Conservation (phyloP, 2,113 vertebrate genomes). For the Crotophaga sulcirostris region DNA sequence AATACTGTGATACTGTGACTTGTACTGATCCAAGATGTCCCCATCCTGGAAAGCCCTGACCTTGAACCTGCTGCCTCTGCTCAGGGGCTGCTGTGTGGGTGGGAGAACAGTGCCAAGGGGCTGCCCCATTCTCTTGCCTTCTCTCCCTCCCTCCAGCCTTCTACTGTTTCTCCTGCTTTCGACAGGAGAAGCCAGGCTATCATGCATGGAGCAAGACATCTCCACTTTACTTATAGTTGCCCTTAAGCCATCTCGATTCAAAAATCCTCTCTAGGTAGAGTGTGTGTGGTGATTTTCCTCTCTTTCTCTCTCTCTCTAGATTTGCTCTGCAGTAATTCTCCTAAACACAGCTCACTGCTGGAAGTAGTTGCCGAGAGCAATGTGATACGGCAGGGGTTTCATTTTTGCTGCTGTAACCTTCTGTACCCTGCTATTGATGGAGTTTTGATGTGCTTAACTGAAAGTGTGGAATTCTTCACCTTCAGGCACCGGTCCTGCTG, state of each 20-base stretch:
- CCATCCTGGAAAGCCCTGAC: neutral
- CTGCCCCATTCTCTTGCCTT: neutral
- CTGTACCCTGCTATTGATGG: slow-evolving; percentile 3
- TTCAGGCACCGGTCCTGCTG: slow-evolving; percentile 24
- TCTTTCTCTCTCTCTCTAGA: neutral
- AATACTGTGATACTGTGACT: no score
- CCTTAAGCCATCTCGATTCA: neutral
- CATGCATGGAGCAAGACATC: neutral
- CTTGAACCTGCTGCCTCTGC: neutral
- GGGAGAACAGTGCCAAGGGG: fast-evolving
- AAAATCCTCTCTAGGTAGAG: neutral
- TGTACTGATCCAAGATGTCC: no score
- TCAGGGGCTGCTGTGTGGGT: neutral
- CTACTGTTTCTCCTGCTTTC: neutral
- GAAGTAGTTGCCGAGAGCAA: slow-evolving; percentile 36
- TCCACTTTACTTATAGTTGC: neutral
- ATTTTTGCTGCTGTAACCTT: slow-evolving; percentile 26
- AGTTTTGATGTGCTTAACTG: slow-evolving; percentile 31
- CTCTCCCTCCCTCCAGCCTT: neutral
- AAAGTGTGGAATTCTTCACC: slow-evolving; percentile 23
- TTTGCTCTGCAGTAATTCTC: slow-evolving; percentile 15
- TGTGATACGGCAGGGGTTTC: neutral
- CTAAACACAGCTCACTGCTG: neutral
- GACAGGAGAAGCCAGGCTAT: neutral
- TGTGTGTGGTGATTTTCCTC: neutral